Conservation (phyloP, 2,113 vertebrate genomes). For the Sinocyclocheilus grahami region DNA sequence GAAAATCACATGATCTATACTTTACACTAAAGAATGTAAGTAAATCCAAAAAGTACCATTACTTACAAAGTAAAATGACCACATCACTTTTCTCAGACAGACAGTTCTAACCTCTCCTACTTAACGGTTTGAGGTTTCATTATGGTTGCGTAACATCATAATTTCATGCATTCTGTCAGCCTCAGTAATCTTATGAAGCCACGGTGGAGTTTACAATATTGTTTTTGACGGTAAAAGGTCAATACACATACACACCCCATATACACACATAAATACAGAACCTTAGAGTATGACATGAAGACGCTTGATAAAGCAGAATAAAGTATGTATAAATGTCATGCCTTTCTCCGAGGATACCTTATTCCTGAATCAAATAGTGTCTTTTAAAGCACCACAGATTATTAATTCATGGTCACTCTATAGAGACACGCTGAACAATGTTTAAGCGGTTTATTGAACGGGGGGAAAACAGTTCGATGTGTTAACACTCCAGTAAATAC, state of each 20-base stretch:
- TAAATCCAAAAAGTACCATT: background rate
- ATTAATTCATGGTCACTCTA: slow-evolving; percentile 27
- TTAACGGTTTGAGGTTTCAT: background rate
- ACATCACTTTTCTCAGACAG: background rate
- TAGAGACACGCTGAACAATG: background rate
- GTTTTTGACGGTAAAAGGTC: slow-evolving; percentile 30
- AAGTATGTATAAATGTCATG: slow-evolving; percentile 42
- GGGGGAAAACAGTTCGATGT: background rate
- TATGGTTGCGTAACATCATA: background rate
- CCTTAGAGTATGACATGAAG: slow-evolving; percentile 14
- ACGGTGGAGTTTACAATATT: background rate
- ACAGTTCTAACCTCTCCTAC: background rate
- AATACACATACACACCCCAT: background rate
- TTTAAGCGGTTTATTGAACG: background rate
- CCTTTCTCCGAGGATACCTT: slow-evolving; percentile 2
- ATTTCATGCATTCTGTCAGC: background rate
- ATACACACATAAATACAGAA: background rate
- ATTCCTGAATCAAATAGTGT: too few relatives aligned
- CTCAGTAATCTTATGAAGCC: background rate
- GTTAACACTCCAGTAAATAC: slow-evolving; percentile 8
- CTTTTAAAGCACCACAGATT: background rate
- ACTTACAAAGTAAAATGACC: background rate
- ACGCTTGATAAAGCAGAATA: slow-evolving; percentile 27
- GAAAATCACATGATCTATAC: background rate
- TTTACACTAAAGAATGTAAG: too few relatives aligned